These are phyloP conservation scores for Meloe dianella DNA, from an alignment of 2,888 invertebrate genomes.

Conservation along the genomic window DNA sequence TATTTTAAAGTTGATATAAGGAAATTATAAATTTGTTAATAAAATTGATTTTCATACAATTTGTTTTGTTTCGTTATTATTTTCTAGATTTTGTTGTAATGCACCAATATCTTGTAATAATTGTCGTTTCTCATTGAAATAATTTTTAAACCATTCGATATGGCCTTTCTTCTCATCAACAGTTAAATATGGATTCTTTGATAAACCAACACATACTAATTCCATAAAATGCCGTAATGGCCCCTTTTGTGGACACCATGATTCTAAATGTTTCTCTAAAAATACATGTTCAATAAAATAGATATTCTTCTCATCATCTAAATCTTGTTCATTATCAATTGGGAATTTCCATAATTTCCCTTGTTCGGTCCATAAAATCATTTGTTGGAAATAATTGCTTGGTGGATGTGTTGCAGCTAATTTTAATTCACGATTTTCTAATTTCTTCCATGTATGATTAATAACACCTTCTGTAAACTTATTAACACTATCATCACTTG, in stretches of 20 bases:
- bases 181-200: slow-evolving; percentile 91
- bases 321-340: slow-evolving; percentile 96
- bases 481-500: slow-evolving; percentile 47
- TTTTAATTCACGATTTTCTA: slow-evolving; percentile 72
- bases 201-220: slow-evolving; percentile 88
- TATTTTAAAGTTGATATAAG: neutral
- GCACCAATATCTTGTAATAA: slow-evolving; percentile 72
- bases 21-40: neutral
- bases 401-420: slow-evolving; percentile 75
- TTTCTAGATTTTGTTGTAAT: slow-evolving; percentile 52
- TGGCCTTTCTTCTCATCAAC: slow-evolving; percentile 87
- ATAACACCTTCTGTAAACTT: slow-evolving; percentile 54
- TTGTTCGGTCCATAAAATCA: slow-evolving; percentile 91
- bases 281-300: slow-evolving; percentile 96
- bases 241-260: slow-evolving; percentile 89
- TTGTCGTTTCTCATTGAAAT: slow-evolving; percentile 81
- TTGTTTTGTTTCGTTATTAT: slow-evolving; percentile 16
- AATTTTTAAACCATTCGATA: slow-evolving; percentile 90
- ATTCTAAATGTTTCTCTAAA: slow-evolving; percentile 82
- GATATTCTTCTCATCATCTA: slow-evolving; percentile 69
- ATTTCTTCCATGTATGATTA: slow-evolving; percentile 70
- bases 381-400: slow-evolving; percentile 89
- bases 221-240: slow-evolving; percentile 98
- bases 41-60: slow-evolving; percentile 12
- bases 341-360: slow-evolving; percentile 97